Evolutionary conservation across 37 sponge, comb jelly and placozoan species (phyloP).

Genomic region (Axinella damicornis): DNA sequence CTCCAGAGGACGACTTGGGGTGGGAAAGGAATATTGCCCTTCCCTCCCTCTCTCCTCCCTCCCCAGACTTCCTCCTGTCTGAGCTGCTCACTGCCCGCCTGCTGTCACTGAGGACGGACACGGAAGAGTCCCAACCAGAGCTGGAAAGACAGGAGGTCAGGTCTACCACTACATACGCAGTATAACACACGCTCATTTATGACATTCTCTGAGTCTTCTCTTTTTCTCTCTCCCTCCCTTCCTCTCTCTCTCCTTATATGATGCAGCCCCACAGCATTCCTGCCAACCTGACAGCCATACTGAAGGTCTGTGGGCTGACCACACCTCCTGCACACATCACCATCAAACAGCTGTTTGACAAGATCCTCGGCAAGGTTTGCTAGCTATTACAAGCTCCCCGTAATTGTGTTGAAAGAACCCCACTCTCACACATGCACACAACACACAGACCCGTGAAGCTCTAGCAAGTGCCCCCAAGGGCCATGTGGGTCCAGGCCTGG

Average conservation of each 20-base stretch:
- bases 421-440: background rate
- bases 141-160: no score
- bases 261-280: slow-evolving; percentile 17
- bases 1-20: no score
- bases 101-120: background rate
- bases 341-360: slow-evolving; percentile 52
- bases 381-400: background rate
- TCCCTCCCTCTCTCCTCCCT: no score
- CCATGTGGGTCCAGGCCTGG: slow-evolving; percentile 31
- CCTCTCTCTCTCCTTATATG: background rate
- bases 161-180: no score
- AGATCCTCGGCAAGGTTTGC: slow-evolving; percentile 71
- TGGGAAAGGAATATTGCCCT: no score
- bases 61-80: slow-evolving; percentile 54
- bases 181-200: no score
- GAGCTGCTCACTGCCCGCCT: slow-evolving; percentile 73
- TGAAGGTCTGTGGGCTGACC: slow-evolving; percentile 46
- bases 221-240: background rate
- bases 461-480: slow-evolving; percentile 28
- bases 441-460: slow-evolving; percentile 28
- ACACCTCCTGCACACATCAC: slow-evolving; percentile 74
- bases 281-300: slow-evolving; percentile 52
- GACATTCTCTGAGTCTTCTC: background rate
- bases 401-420: background rate
- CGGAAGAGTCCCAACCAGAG: no score